Percentiles rank a stretch among this genome's conserved stretches.
These are phyloP conservation scores for Drosophila yooni DNA, from an alignment of 2,888 invertebrate species.

Conservation along the genomic window DNA sequence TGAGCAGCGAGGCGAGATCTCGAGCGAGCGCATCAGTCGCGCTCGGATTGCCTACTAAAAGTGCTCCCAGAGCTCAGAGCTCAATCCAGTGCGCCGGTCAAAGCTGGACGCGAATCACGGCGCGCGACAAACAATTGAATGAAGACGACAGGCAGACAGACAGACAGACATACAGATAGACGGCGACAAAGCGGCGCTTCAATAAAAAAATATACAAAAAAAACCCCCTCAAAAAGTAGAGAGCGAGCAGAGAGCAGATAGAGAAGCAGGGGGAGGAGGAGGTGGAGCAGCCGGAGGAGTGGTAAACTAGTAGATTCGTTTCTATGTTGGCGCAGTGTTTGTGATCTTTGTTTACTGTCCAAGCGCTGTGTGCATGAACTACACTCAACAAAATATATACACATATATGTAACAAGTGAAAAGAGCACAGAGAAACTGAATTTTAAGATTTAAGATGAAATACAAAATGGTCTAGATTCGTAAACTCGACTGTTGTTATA, in stretches of 20 bases:
- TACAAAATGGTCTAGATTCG: not conserved
- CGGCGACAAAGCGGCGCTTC: constrained; percentile 46
- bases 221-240: constrained; percentile 8
- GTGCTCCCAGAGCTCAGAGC: constrained; percentile 19
- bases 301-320: constrained; percentile 2
- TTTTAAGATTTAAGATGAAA: not conserved
- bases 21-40: constrained; percentile 75
- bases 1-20: constrained; percentile 33
- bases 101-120: constrained; percentile 73
- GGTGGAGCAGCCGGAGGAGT: constrained; percentile 1
- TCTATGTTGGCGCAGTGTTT: constrained; percentile 25
- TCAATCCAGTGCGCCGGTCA: constrained; percentile 37
- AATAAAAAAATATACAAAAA: constrained; percentile 22
- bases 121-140: constrained; percentile 73
- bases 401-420: not conserved
- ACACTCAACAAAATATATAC: constrained; percentile 1
- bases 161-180: constrained; percentile 12
- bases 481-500: not conserved
- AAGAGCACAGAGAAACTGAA: not conserved
- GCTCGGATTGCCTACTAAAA: constrained; percentile 79
- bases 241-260: not conserved
- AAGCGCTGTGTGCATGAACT: constrained; percentile 1
- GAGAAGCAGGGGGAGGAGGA: not conserved
- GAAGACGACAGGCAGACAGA: constrained; percentile 40
- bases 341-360: constrained; percentile 40